Evolutionary conservation across 2,888 invertebrate genomes (phyloP).

Genomic region (Ormyrus thymus): DNA sequence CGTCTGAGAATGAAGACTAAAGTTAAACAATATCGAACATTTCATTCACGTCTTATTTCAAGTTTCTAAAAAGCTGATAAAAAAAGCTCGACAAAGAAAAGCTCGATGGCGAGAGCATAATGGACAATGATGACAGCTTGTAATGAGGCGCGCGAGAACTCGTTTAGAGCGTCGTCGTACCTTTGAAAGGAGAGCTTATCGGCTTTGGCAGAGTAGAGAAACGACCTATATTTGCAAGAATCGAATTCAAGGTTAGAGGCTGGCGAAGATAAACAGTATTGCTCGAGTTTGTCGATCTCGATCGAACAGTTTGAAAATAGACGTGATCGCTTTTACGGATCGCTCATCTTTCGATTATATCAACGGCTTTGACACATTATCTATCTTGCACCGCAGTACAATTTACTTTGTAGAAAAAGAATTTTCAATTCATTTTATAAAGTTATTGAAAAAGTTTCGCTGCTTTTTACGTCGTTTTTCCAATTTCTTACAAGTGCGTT

Average conservation of each 20-base stretch:
- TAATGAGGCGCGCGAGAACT: neutral
- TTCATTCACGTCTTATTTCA: too few relatives aligned
- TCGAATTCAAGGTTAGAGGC: constrained; percentile 53
- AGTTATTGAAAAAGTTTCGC: neutral
- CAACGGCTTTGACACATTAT: neutral
- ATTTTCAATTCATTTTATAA: neutral
- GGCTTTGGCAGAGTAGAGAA: constrained; percentile 69
- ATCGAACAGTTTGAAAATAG: constrained; percentile 36
- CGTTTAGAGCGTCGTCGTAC: constrained; percentile 63
- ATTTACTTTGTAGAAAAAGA: too few relatives aligned
- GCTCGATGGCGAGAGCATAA: neutral
- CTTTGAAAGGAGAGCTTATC: constrained; percentile 69
- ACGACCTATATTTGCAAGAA: constrained; percentile 62
- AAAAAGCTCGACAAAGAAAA: neutral
- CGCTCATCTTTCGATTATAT: neutral
- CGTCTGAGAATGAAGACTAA: too few relatives aligned
- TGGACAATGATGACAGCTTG: constrained; percentile 1
- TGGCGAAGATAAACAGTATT: constrained; percentile 29
- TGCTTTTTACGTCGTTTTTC: neutral
- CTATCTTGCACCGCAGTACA: neutral
- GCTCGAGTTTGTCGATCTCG: constrained; percentile 49
- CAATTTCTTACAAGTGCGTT: neutral
- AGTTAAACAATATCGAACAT: too few relatives aligned
- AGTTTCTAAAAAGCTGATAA: constrained; percentile 4
- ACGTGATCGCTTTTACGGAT: constrained; percentile 4